phyloP scores from a whole-genome alignment of 1,140 invertebrate species.

The Oscheius sp. region DNA sequence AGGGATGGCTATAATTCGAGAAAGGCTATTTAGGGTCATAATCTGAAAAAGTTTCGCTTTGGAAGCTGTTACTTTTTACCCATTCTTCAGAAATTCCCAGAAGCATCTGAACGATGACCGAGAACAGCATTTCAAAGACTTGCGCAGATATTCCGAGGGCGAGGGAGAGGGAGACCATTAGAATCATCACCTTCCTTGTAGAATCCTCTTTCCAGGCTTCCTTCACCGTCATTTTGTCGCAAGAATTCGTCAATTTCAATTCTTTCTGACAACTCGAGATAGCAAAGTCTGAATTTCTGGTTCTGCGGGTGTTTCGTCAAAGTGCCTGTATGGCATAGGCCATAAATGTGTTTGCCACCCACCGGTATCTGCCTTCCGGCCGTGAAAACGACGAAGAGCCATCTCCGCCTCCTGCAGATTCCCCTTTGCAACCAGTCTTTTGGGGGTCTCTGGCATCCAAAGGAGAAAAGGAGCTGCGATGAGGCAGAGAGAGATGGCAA shows the following conservation, averaged over 20 bases:
- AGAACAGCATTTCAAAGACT: background rate
- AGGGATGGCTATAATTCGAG: background rate
- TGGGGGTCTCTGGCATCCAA: background rate
- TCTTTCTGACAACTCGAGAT: constrained; percentile 4
- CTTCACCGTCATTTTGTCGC: background rate
- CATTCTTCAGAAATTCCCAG: background rate
- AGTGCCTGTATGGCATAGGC: background rate
- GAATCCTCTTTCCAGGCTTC: background rate
- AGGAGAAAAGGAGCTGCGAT: background rate
- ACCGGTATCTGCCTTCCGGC: background rate
- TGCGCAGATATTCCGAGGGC: background rate
- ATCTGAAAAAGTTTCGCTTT: background rate
- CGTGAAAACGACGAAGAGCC: background rate
- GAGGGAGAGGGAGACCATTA: background rate
- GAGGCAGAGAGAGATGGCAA: background rate
- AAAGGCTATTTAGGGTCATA: background rate
- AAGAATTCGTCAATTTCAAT: background rate
- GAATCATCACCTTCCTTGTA: background rate
- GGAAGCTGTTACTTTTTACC: background rate
- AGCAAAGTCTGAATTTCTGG: no score
- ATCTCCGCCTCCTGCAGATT: background rate
- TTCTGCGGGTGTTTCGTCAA: background rate
- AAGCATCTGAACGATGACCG: background rate
- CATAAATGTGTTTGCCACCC: background rate
- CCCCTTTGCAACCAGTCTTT: background rate